These are phyloP conservation scores for Molossus alvarezi DNA, from an alignment of 2,797 vertebrate genomes.

Conservation along the genomic window DNA sequence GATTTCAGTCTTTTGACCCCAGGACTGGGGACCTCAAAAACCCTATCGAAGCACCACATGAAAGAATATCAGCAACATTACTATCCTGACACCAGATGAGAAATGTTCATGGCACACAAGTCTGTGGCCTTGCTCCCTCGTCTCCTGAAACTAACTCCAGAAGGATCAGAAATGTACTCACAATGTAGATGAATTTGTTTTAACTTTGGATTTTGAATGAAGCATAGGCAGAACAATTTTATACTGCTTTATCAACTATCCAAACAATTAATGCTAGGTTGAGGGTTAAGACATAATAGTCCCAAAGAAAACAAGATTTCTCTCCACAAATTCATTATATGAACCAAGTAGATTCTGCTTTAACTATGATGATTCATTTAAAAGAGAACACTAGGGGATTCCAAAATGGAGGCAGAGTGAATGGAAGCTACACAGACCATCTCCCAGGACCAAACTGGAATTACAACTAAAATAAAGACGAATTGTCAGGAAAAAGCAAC, in stretches of 20 bases:
- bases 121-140: accelerated
- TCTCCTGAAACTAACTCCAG: not conserved
- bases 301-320: slow-evolving; percentile 48
- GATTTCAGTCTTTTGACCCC: not conserved
- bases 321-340: not conserved
- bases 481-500: no score
- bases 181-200: not conserved
- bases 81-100: not conserved
- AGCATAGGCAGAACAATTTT: not conserved
- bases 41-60: not conserved
- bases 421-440: no score
- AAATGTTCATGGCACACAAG: not conserved
- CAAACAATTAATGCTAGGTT: not conserved
- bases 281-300: not conserved
- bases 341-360: not conserved
- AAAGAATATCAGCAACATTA: not conserved
- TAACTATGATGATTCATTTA: slow-evolving; percentile 12
- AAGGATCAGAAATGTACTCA: not conserved
- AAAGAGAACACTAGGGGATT: not conserved
- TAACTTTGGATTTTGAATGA: not conserved
- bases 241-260: not conserved
- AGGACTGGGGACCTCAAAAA: not conserved
- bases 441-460: no score
- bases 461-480: no score
- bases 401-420: no score